phyloP scores from a whole-genome alignment of 2,797 vertebrate species.

The Cynodonichthys magdalenae region DNA sequence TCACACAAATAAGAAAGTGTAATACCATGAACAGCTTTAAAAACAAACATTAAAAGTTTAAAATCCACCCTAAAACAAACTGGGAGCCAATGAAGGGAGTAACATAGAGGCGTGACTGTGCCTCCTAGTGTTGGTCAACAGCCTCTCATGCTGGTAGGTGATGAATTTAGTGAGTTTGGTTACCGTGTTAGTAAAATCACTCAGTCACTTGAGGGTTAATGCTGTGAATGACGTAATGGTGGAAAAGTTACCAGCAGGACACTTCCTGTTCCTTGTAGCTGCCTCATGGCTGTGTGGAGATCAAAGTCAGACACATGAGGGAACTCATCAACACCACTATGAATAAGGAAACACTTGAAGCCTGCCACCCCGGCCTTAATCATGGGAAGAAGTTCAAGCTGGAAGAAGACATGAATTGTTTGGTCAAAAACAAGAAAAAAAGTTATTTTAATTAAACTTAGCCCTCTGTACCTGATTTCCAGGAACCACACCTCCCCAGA shows the following conservation, averaged over 20 bases:
- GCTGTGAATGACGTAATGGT: neutral
- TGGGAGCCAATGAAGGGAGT: too few relatives aligned
- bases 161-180: too few relatives aligned
- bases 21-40: too few relatives aligned
- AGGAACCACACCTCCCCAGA: slow-evolving; percentile 88
- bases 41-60: too few relatives aligned
- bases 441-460: neutral
- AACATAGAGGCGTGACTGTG: too few relatives aligned
- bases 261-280: slow-evolving; percentile 82
- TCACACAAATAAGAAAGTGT: too few relatives aligned
- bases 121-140: too few relatives aligned
- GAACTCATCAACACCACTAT: slow-evolving; percentile 86
- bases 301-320: slow-evolving; percentile 79
- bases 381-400: slow-evolving; percentile 84
- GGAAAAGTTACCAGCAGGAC: slow-evolving; percentile 81
- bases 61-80: too few relatives aligned
- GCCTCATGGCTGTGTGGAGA: slow-evolving; percentile 81
- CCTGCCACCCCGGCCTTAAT: slow-evolving; percentile 83
- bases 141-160: too few relatives aligned
- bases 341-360: slow-evolving; percentile 88
- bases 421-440: neutral
- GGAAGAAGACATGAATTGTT: slow-evolving; percentile 13
- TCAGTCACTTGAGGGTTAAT: too few relatives aligned
- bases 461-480: slow-evolving; percentile 79
- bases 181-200: too few relatives aligned